A percentile compares a stretch with the other conserved stretches of the same genome.
These are phyloP conservation scores for Anguilla marmorata DNA, from an alignment of 2,797 vertebrate species.

Conservation along the genomic window DNA sequence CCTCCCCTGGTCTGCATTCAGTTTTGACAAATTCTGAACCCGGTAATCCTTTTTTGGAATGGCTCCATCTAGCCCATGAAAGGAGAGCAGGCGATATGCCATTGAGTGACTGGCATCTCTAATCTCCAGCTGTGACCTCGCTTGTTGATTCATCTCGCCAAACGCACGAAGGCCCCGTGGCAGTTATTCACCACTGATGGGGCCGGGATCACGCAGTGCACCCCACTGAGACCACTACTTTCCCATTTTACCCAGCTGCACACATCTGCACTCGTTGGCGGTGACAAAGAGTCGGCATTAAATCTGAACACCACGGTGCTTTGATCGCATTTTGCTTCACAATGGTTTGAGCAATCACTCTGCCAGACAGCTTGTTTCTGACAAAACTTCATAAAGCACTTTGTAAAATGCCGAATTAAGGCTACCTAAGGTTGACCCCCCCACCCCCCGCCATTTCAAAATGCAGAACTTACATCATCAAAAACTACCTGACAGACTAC, in stretches of 20 bases:
- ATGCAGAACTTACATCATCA: not conserved
- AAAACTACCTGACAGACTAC: not conserved
- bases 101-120: constrained; percentile 68
- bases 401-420: not conserved
- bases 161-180: not conserved
- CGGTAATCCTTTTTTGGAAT: not conserved
- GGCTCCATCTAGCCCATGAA: not conserved
- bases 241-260: not conserved
- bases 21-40: no score
- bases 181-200: not conserved
- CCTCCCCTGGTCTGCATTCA: no score
- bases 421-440: no score
- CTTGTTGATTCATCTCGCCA: not conserved
- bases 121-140: constrained; percentile 57
- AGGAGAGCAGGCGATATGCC: constrained; percentile 53
- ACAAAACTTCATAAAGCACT: no score
- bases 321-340: not conserved
- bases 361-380: not conserved
- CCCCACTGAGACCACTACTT: not conserved
- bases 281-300: not conserved
- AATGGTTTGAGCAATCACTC: not conserved
- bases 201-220: not conserved
- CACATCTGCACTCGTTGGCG: not conserved
- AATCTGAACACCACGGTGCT: not conserved
- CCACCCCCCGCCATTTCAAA: not conserved